Percentiles rank a stretch among this genome's conserved stretches.
These are phyloP conservation scores for Zaprionus lachaisei DNA, from an alignment of 1,140 invertebrate species.

Conservation along the genomic window DNA sequence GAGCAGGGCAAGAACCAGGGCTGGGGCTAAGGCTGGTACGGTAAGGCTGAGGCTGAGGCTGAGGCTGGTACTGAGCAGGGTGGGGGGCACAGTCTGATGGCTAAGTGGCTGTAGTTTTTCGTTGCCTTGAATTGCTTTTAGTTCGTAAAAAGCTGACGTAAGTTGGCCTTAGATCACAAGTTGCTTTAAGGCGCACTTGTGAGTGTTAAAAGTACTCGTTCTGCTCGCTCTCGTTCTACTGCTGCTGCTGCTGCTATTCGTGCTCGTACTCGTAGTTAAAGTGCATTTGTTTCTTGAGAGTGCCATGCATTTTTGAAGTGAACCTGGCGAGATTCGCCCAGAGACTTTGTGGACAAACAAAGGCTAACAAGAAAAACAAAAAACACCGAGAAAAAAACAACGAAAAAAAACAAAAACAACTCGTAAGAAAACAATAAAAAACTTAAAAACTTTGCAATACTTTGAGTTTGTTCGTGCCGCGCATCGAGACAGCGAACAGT, in stretches of 20 bases:
- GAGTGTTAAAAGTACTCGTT: constrained; percentile 64
- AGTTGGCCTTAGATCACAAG: constrained; percentile 48
- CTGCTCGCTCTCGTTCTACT: background rate
- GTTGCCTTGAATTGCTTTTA: constrained; percentile 43
- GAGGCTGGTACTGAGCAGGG: background rate
- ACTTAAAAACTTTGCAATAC: constrained; percentile 36
- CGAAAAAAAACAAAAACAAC: constrained; percentile 6
- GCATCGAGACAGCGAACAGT: background rate
- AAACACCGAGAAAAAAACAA: background rate
- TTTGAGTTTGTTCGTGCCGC: constrained; percentile 24
- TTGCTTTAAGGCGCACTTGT: constrained; percentile 45
- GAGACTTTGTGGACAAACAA: constrained; percentile 48
- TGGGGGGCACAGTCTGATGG: constrained; percentile 15
- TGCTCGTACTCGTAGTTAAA: constrained; percentile 58
- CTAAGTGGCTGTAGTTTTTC: constrained; percentile 47
- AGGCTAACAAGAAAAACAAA: constrained; percentile 16
- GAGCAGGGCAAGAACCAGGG: too few relatives aligned
- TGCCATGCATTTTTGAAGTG: constrained; percentile 52
- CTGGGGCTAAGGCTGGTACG: background rate
- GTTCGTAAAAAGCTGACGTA: constrained; percentile 38
- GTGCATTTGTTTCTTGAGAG: constrained; percentile 57
- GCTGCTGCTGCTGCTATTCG: background rate
- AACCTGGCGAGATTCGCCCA: constrained; percentile 30
- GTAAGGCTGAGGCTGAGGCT: background rate
- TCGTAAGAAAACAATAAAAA: constrained; percentile 6